phyloP scores from a whole-genome alignment of 2,888 invertebrate genomes.

The Euplexia lucipara region DNA sequence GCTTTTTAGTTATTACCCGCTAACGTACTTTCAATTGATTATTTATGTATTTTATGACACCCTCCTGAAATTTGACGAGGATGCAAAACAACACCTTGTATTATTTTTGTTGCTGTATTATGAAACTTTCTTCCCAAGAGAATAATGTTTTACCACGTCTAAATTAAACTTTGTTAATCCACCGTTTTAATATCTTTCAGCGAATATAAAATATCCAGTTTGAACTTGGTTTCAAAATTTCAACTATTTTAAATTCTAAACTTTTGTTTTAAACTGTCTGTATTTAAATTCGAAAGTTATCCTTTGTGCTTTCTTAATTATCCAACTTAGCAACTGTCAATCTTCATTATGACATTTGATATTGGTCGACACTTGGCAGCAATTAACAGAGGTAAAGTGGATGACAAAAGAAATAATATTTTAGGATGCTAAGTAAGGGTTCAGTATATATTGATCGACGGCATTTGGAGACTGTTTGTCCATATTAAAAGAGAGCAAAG shows the following conservation, averaged over 20 bases:
- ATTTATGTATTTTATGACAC: too few relatives aligned
- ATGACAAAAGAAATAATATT: slow-evolving; percentile 29
- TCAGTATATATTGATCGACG: too few relatives aligned
- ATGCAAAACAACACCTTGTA: too few relatives aligned
- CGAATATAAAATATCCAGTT: slow-evolving; percentile 31
- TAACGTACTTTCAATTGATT: too few relatives aligned
- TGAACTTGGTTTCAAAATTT: slow-evolving; percentile 38
- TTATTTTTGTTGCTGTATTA: slow-evolving; percentile 1
- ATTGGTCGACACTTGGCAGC: slow-evolving; percentile 52
- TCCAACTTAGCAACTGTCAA: slow-evolving; percentile 62
- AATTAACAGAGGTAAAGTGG: slow-evolving; percentile 31
- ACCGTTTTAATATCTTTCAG: slow-evolving; percentile 26
- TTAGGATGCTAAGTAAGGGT: neutral
- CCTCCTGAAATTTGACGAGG: too few relatives aligned
- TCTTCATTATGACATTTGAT: slow-evolving; percentile 60
- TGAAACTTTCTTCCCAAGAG: neutral
- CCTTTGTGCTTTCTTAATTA: slow-evolving; percentile 61
- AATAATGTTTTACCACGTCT: slow-evolving; percentile 11
- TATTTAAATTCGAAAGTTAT: slow-evolving; percentile 55
- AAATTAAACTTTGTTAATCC: slow-evolving; percentile 36
- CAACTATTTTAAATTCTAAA: slow-evolving; percentile 56
- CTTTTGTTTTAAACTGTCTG: slow-evolving; percentile 51
- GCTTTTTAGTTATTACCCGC: too few relatives aligned
- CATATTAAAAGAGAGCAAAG: too few relatives aligned
- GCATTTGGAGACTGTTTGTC: too few relatives aligned